Percentiles rank a stretch among this genome's conserved stretches.
Evolutionary conservation across 2,888 invertebrate species (phyloP).

Genomic region (Drosophila anomalipes): DNA sequence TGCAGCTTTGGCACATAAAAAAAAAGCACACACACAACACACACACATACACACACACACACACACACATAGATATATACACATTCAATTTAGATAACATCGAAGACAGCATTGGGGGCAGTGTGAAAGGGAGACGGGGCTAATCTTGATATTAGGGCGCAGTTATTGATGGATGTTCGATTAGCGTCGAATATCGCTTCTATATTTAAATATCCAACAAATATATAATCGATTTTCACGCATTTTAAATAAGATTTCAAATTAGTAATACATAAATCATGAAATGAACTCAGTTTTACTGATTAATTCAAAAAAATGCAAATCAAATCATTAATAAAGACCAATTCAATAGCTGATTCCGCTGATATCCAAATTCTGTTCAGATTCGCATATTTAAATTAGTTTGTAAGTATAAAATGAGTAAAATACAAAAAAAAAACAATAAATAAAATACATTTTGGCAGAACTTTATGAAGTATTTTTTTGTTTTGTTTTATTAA

Average conservation of each 20-base stretch:
- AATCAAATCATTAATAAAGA: background rate
- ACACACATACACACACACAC: background rate
- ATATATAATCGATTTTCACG: too few relatives aligned
- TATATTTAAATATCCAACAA: background rate
- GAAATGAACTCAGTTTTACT: background rate
- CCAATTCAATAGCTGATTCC: background rate
- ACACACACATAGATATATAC: background rate
- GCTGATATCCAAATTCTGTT: background rate
- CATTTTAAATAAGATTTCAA: too few relatives aligned
- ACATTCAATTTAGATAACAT: constrained; percentile 9
- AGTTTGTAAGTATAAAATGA: background rate
- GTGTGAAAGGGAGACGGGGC: background rate
- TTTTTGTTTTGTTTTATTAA: background rate
- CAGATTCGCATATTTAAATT: background rate
- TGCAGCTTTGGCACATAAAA: constrained; percentile 73
- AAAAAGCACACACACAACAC: constrained; percentile 1
- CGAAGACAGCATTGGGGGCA: background rate
- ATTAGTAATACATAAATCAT: background rate
- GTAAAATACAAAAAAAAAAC: background rate
- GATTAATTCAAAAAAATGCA: background rate
- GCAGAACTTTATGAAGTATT: background rate
- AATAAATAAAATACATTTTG: background rate
- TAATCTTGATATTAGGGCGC: background rate
- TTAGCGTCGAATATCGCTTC: background rate
- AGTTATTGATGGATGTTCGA: background rate